A percentile compares a stretch with the other conserved stretches of the same genome.
Conservation (phyloP, 2,113 vertebrate genomes). For the Corvus cornix region DNA sequence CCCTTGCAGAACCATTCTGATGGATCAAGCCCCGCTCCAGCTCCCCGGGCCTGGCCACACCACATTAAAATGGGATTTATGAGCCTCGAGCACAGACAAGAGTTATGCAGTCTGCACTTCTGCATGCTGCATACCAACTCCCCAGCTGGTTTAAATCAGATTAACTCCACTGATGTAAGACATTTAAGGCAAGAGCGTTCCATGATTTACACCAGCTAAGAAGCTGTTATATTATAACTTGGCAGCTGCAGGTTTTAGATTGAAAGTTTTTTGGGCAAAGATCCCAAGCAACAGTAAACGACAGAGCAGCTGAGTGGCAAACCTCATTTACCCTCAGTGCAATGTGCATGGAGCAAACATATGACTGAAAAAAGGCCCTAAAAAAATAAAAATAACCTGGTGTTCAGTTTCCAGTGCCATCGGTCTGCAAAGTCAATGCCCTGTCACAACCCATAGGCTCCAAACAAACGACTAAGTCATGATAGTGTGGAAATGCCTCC, state of each 20-base stretch:
- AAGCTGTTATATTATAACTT: constrained; percentile 34
- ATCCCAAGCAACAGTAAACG: constrained; percentile 10
- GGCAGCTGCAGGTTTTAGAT: constrained; percentile 41
- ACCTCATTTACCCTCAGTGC: neutral
- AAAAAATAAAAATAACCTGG: neutral
- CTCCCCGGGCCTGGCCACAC: neutral
- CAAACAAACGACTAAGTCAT: neutral
- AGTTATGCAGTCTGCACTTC: constrained; percentile 40
- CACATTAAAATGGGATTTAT: constrained; percentile 10
- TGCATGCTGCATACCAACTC: constrained; percentile 38
- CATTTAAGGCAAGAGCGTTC: constrained; percentile 40
- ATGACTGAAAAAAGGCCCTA: neutral
- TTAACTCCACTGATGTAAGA: constrained; percentile 53
- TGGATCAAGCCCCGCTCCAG: neutral
- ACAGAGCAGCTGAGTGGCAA: neutral
- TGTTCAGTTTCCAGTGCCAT: neutral
- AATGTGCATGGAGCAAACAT: neutral
- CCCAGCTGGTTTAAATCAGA: constrained; percentile 59
- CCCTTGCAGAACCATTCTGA: neutral
- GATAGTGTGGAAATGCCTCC: neutral
- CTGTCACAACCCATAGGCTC: neutral
- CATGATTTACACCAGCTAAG: constrained; percentile 57
- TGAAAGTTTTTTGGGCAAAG: constrained; percentile 16
- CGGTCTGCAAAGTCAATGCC: neutral
- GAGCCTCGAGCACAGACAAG: constrained; percentile 8